Base-by-base conservation (phyloP, 2,113 vertebrate species). In the Talpa occidentalis region DNA sequence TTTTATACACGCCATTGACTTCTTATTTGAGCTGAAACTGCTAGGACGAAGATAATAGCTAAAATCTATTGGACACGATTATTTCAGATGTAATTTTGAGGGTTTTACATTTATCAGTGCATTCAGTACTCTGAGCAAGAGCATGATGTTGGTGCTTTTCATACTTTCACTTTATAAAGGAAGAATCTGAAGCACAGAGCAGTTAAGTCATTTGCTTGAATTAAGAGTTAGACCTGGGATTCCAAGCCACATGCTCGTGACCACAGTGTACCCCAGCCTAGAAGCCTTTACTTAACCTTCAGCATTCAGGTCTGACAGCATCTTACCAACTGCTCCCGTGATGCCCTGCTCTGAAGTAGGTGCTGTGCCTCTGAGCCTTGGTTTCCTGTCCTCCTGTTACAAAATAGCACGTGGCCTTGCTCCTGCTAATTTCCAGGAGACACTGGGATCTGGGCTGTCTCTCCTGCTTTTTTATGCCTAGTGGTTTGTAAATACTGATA, bases 1-100 rank as follows among this genome's bases (percentile, higher is more conserved):
- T 32, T 79, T 69, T 52, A 42, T 47, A 35, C 3, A 52, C 19
- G 2, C 7, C 26, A 28, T 64, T 84, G 30, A 76, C 12, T 92
- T 74, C 60, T 93, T 37, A n/a, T n/a, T 26, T 74, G 89, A 91
- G 60, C 67, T 90, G 70, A 91, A 83, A 90, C 35, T 80, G 44
- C 11, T 79, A 93, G n/a, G 37, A 42, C 70, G 56, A 86, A 72
- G 91, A 35, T 88, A 64, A 80, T 40, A 35, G 56, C 47, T 93
- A 66, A 88, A 35, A 76, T 84, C 26, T 80, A 70, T 32, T 72
- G 73, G 59, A 12, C 17, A 64, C n/a, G 66, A 64, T 91, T 82
- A 95, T 35, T 26, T 40, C 64, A 59, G 79, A 56, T 47, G n/a
- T 26, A 91, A 91, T 89, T 83, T 52, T 21, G 52, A 91, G 70